Evolutionary conservation across 2,113 vertebrate genomes (phyloP).

Genomic region (Phodopus roborovskii): DNA sequence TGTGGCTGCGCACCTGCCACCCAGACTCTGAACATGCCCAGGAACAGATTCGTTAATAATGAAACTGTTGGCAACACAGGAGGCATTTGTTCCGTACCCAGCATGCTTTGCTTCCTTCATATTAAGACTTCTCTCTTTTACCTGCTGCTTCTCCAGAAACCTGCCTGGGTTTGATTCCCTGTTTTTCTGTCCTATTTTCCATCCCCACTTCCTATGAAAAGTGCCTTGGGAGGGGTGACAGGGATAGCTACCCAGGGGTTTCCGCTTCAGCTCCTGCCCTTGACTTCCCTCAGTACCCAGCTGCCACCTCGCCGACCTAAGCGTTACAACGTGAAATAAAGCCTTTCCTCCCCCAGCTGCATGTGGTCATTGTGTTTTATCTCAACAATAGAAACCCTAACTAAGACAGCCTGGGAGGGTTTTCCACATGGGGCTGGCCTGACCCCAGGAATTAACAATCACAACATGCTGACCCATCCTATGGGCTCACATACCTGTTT

Average conservation of each 20-base stretch:
- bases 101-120: not conserved
- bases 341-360: not conserved
- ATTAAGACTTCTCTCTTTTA: not conserved
- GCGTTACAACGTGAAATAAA: not conserved
- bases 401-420: not conserved
- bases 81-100: not conserved
- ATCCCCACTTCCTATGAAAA: not conserved
- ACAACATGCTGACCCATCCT: not conserved
- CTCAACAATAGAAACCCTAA: not conserved
- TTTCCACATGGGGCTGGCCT: not conserved
- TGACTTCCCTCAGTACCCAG: not conserved
- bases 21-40: not conserved
- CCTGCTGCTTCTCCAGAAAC: not conserved
- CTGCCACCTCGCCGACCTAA: too few relatives aligned
- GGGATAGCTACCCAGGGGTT: not conserved
- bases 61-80: rapidly evolving
- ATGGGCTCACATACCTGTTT: not conserved
- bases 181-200: not conserved
- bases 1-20: not conserved
- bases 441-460: not conserved
- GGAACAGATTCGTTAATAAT: not conserved
- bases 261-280: not conserved
- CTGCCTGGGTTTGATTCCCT: not conserved
- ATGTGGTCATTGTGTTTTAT: not conserved
- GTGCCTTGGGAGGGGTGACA: not conserved